Conservation (phyloP, 2,113 vertebrate species). For the Corythornis cristatus region DNA sequence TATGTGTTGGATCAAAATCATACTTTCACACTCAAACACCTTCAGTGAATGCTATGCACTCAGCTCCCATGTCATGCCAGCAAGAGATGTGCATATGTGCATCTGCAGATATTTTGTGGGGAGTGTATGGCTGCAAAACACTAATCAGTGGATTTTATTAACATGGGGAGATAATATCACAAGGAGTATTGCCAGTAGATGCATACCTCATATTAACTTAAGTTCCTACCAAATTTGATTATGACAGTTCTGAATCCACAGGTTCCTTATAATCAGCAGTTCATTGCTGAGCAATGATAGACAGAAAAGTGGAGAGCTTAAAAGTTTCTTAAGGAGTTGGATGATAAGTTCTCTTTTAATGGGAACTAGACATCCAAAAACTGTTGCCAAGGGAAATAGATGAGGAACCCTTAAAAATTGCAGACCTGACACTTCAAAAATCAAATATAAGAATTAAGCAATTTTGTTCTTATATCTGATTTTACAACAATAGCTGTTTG, state of each 20-base stretch:
- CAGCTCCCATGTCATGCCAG: not conserved
- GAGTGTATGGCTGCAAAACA: not conserved
- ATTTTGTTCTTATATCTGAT: not conserved
- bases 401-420: not conserved
- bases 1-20: not conserved
- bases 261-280: not conserved
- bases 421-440: not conserved
- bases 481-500: not conserved
- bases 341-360: not conserved
- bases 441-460: not conserved
- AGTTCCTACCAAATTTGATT: not conserved
- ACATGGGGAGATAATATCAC: not conserved
- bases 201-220: not conserved
- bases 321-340: not conserved
- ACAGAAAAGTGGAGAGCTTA: not conserved
- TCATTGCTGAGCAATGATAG: not conserved
- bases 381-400: not conserved
- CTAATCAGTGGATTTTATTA: not conserved
- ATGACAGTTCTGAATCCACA: not conserved
- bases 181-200: not conserved
- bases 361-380: not conserved
- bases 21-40: not conserved
- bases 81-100: not conserved
- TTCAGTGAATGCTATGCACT: not conserved
- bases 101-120: not conserved